A percentile compares a stretch with the other conserved stretches of the same genome.
Evolutionary conservation across 2,888 invertebrate genomes (phyloP).

Genomic region (Ischnura elegans): DNA sequence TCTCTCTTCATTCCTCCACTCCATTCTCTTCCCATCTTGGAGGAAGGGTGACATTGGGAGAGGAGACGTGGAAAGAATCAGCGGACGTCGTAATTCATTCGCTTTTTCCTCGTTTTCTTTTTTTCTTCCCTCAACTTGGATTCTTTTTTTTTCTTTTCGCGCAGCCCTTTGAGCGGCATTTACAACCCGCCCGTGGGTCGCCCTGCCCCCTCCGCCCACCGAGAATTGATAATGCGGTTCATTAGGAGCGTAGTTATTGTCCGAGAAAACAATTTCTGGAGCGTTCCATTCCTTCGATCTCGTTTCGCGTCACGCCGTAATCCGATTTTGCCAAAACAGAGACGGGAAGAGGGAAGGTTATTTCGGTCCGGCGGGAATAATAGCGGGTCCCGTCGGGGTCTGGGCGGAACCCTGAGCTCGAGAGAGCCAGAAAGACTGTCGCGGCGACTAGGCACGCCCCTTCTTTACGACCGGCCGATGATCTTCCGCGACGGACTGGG

Average conservation of each 20-base stretch:
- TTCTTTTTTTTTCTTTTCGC: neutral
- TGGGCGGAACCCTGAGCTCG: neutral
- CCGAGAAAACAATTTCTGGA: conserved; percentile 11
- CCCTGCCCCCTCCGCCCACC: conserved; percentile 13
- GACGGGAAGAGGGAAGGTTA: neutral
- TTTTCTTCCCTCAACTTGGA: neutral
- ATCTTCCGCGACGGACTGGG: neutral
- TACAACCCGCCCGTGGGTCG: neutral
- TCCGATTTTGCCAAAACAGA: conserved; percentile 27
- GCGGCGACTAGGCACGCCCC: neutral
- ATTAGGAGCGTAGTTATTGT: conserved; percentile 8
- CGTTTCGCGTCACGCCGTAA: conserved; percentile 23
- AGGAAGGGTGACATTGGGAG: neutral
- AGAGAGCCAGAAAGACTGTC: neutral
- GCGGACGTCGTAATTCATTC: conserved; percentile 7
- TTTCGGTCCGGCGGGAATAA: neutral
- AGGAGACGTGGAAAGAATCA: neutral
- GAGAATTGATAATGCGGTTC: conserved; percentile 35
- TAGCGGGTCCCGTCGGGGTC: neutral
- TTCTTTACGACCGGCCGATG: neutral
- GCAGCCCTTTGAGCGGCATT: neutral
- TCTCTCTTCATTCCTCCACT: neutral
- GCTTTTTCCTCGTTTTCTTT: neutral
- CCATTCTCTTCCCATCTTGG: conserved; percentile 8
- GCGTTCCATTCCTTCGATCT: neutral